These are phyloP conservation scores for Nicator chloris DNA, from an alignment of 2,113 vertebrate species.

Conservation along the genomic window DNA sequence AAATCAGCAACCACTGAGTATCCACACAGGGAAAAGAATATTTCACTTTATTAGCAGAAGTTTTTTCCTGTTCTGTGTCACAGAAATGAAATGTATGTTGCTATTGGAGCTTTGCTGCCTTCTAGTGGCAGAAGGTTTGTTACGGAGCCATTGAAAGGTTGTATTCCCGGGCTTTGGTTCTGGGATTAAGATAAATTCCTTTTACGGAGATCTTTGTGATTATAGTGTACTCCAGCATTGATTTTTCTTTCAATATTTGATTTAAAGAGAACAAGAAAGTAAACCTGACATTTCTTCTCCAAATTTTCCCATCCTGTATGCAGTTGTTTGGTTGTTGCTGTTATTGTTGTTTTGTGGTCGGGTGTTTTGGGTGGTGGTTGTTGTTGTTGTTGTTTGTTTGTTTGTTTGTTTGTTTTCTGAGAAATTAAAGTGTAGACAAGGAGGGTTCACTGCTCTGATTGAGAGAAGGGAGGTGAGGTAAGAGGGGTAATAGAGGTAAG, in stretches of 20 bases:
- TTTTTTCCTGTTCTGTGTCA: accelerated
- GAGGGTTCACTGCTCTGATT: accelerated
- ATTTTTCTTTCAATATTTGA: not conserved
- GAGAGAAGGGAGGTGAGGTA: not conserved
- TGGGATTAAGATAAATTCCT: not conserved
- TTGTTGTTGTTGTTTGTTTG: too few relatives aligned
- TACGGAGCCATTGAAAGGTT: accelerated
- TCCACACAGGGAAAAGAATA: not conserved
- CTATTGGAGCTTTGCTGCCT: not conserved
- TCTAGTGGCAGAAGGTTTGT: not conserved
- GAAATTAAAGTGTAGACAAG: accelerated
- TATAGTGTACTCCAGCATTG: not conserved
- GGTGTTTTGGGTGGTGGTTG: too few relatives aligned
- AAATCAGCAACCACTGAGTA: not conserved
- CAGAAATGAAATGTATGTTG: accelerated
- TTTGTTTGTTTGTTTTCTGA: not conserved
- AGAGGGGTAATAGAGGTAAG: not conserved
- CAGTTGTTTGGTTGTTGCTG: not conserved
- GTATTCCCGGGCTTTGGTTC: accelerated
- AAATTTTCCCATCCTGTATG: not conserved
- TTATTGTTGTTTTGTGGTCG: not conserved
- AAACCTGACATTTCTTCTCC: not conserved
- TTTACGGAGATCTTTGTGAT: not conserved
- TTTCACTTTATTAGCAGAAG: not conserved
- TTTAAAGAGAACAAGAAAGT: not conserved